These are phyloP conservation scores for Stercorarius parasiticus DNA, from an alignment of 2,113 vertebrate genomes.

Conservation along the genomic window DNA sequence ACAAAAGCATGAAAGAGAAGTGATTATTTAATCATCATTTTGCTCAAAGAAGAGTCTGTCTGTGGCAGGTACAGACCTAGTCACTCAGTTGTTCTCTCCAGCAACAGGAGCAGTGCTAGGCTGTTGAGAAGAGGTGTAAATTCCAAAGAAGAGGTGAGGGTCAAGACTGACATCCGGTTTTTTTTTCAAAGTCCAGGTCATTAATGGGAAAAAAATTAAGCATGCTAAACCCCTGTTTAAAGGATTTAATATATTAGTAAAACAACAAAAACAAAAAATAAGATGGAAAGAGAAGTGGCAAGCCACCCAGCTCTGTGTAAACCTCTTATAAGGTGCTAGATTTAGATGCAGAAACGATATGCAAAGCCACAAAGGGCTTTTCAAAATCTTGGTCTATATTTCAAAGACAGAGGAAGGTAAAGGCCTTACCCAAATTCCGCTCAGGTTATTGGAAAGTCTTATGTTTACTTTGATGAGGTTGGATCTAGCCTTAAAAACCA, in stretches of 20 bases:
- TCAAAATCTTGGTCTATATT: neutral
- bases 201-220: neutral
- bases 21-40: neutral
- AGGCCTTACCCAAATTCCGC: neutral
- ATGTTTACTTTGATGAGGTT: conserved; percentile 24
- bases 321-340: neutral
- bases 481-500: neutral
- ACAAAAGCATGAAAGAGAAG: neutral
- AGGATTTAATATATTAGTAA: neutral
- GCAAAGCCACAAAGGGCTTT: neutral
- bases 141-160: neutral
- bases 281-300: neutral
- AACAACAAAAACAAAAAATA: neutral
- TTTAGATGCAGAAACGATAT: neutral
- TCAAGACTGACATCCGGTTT: neutral
- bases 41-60: neutral
- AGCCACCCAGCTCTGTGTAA: neutral
- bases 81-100: neutral
- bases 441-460: conserved; percentile 36
- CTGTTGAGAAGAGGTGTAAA: neutral
- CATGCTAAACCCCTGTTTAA: neutral
- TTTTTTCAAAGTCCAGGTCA: neutral
- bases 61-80: neutral
- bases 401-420: neutral
- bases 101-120: neutral